Evolutionary conservation across 2,888 invertebrate genomes (phyloP), one percentile per base, ranked within the genome.

Genomic region (Tiliacea citrago): DNA sequence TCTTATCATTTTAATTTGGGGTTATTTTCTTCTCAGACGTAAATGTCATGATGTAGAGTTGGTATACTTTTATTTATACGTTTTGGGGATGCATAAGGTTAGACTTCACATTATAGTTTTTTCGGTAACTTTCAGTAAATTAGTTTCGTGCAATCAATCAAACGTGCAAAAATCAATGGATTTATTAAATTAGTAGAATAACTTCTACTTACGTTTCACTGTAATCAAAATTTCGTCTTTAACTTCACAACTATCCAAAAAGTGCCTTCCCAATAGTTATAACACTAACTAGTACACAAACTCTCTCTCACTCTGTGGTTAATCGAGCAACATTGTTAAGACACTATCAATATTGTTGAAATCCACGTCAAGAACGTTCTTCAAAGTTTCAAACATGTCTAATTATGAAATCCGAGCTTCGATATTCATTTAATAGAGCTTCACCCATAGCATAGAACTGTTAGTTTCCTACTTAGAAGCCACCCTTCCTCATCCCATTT

Each of bases 301-400:
- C 57, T 71, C 47, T 49, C 71, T 57, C 35, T 57, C 55, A 42
- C 45, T 5, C 3, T 39, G 45, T n/a, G 18, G 29, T 79, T 62
- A 24, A 79, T 47, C n/a, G 42, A 61, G 49, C 9, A 72, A 61
- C 42, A 49, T 79, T 49, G 53, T 73, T 61, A 79, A n/a, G 16
- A 42, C 24, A 39, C 51, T 53, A n/a, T 42, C 29, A 60, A 47
- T 49, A 72, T 42, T 79, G 47, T 49, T 72, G 35, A 61, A 61
- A 35, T 61, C 42, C 53, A 62, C 35, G 16, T 79, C 79, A 61
- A 62, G 12, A 55, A 73, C 79, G 39, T 62, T 61, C 45, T 6
- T 29, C 49, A 12, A 79, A 73, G 55, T 79, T 79, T 61, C 49
- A 49, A 73, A 76, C 80, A 76, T 55, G 49, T 62, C 24, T 77